Percentiles rank a stretch among this genome's conserved stretches.
Evolutionary conservation across 2,888 invertebrate species (phyloP).

Genomic region (Atethmia centrago): DNA sequence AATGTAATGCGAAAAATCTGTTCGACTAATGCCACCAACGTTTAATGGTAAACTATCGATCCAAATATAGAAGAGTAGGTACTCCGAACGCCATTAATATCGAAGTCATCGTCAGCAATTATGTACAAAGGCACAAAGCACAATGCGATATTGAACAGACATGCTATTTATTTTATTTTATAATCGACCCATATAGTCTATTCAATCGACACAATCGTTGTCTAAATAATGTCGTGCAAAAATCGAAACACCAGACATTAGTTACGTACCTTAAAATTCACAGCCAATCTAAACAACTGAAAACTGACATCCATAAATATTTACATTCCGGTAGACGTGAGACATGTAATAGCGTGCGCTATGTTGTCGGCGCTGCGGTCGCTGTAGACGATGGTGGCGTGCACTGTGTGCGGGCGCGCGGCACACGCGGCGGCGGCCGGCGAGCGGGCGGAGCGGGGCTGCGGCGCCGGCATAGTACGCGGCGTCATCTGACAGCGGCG

Average conservation of each 20-base stretch:
- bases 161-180: conserved; percentile 81
- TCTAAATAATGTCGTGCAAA: conserved; percentile 81
- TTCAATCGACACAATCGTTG: conserved; percentile 56
- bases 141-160: conserved; percentile 83
- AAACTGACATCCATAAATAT: conserved; percentile 91
- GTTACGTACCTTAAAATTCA: conserved; percentile 90
- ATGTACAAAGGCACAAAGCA: conserved; percentile 85
- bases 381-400: conserved; percentile 73
- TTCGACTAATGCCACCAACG: conserved; percentile 81
- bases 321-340: conserved; percentile 88
- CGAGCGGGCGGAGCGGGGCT: conserved; percentile 80
- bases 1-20: conserved; percentile 86
- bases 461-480: conserved; percentile 86
- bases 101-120: conserved; percentile 84
- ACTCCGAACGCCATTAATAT: conserved; percentile 85
- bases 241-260: conserved; percentile 83
- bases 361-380: conserved; percentile 76
- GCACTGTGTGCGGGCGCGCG: conserved; percentile 69
- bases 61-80: conserved; percentile 86
- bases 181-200: conserved; percentile 70
- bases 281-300: conserved; percentile 90
- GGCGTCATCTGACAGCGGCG: conserved; percentile 74
- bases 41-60: conserved; percentile 88
- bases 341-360: conserved; percentile 84
- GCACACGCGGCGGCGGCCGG: conserved; percentile 76